phyloP scores from a whole-genome alignment of 2,113 vertebrate species.

The Gyps fulvus region DNA sequence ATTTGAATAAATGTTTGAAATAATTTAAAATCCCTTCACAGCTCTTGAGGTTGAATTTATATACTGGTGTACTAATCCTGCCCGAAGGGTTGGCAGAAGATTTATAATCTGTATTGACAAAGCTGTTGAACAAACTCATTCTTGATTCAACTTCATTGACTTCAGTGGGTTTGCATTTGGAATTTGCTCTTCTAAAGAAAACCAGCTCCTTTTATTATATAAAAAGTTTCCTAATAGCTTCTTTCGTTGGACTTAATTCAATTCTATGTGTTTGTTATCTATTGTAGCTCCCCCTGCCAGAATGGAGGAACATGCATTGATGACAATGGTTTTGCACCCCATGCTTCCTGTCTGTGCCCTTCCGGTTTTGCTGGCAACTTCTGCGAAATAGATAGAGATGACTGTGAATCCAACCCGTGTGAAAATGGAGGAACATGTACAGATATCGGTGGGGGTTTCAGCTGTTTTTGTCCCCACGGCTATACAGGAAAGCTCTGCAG shows the following conservation, averaged over 20 bases:
- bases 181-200: neutral
- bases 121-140: neutral
- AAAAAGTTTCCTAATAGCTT: neutral
- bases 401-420: conserved; percentile 86
- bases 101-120: neutral
- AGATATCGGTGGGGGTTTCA: conserved; percentile 77
- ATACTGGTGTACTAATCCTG: neutral
- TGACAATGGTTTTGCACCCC: conserved; percentile 68
- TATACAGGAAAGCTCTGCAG: conserved; percentile 84
- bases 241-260: neutral
- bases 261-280: neutral
- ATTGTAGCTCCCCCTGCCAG: conserved; percentile 86
- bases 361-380: conserved; percentile 85
- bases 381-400: conserved; percentile 82
- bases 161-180: conserved; percentile 1
- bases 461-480: conserved; percentile 81
- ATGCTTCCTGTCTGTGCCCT: conserved; percentile 84
- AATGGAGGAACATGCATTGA: conserved; percentile 88
- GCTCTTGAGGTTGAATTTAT: neutral
- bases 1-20: conserved; percentile 24
- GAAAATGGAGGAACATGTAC: conserved; percentile 85
- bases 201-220: neutral
- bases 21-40: neutral
- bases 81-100: neutral
- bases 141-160: neutral